phyloP scores from a whole-genome alignment of 2,888 invertebrate species.

The Acrobasis repandana region DNA sequence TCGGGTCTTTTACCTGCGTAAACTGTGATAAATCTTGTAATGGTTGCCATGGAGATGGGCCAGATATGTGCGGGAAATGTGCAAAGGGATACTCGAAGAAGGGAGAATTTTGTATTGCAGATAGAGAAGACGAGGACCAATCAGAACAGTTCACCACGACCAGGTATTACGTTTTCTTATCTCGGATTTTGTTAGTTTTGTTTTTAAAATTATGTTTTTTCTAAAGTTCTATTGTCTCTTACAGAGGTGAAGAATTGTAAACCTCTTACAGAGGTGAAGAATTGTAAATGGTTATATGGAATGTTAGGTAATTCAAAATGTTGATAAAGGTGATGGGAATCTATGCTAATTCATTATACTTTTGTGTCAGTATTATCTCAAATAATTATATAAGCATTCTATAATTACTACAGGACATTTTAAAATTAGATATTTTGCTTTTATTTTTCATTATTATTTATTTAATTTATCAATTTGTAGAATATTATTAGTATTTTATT shows the following conservation, averaged over 20 bases:
- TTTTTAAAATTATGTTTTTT: slow-evolving; percentile 27
- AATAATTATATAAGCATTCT: background rate
- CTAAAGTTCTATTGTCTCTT: slow-evolving; percentile 48
- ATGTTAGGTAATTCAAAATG: slow-evolving; percentile 54
- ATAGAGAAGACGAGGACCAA: slow-evolving; percentile 68
- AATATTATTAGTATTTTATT: background rate
- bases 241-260: slow-evolving; percentile 73
- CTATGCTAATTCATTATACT: slow-evolving; percentile 17
- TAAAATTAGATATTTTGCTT: background rate
- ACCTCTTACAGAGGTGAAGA: slow-evolving; percentile 38
- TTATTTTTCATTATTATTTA: background rate
- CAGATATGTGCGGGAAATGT: slow-evolving; percentile 94
- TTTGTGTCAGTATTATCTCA: slow-evolving; percentile 16
- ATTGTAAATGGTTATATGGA: slow-evolving; percentile 33
- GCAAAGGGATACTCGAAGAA: slow-evolving; percentile 87
- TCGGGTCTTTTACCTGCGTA: slow-evolving; percentile 91
- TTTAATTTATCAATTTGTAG: background rate
- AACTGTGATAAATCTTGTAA: slow-evolving; percentile 93
- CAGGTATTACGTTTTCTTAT: slow-evolving; percentile 50
- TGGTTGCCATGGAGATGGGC: slow-evolving; percentile 94
- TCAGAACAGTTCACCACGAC: slow-evolving; percentile 58
- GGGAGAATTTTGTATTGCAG: slow-evolving; percentile 90
- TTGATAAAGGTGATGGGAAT: slow-evolving; percentile 54
- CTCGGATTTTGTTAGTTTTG: slow-evolving; percentile 15
- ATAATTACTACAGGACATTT: background rate